Percentiles rank a stretch among this genome's conserved stretches.
Conservation (phyloP, 2,888 invertebrate species). For the Thecocarcelia acutangulata region DNA sequence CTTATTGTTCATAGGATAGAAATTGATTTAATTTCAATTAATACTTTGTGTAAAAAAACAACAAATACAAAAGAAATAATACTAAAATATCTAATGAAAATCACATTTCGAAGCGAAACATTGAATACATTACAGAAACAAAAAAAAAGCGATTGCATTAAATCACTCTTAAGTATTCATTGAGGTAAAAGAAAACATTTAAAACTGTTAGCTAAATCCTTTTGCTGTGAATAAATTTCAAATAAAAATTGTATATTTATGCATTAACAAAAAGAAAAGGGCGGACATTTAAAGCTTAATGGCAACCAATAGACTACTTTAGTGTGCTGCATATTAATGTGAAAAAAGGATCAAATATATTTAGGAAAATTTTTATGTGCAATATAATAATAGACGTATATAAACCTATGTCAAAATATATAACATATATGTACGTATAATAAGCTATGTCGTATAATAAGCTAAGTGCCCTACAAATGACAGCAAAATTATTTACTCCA, state of each 20-base stretch:
- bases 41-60: slow-evolving; percentile 4
- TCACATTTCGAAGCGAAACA: slow-evolving; percentile 45
- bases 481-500: too few relatives aligned
- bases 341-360: slow-evolving; percentile 12
- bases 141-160: neutral
- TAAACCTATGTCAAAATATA: too few relatives aligned
- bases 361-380: too few relatives aligned
- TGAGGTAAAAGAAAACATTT: slow-evolving; percentile 6
- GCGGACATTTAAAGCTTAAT: slow-evolving; percentile 47
- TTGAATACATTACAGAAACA: slow-evolving; percentile 18
- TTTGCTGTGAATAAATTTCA: slow-evolving; percentile 52
- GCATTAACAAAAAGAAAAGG: slow-evolving; percentile 43
- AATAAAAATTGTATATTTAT: slow-evolving; percentile 59
- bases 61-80: slow-evolving; percentile 3
- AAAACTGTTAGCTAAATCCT: slow-evolving; percentile 54
- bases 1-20: slow-evolving; percentile 11
- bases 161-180: slow-evolving; percentile 27
- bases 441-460: too few relatives aligned
- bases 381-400: too few relatives aligned
- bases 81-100: slow-evolving; percentile 34
- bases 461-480: too few relatives aligned
- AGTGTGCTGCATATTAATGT: slow-evolving; percentile 42
- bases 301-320: slow-evolving; percentile 12
- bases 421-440: too few relatives aligned
- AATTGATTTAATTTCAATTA: slow-evolving; percentile 62